Percentiles rank a stretch among this genome's conserved stretches.
Conservation (phyloP, 2,888 invertebrate genomes). For the Parasteatoda lunata region DNA sequence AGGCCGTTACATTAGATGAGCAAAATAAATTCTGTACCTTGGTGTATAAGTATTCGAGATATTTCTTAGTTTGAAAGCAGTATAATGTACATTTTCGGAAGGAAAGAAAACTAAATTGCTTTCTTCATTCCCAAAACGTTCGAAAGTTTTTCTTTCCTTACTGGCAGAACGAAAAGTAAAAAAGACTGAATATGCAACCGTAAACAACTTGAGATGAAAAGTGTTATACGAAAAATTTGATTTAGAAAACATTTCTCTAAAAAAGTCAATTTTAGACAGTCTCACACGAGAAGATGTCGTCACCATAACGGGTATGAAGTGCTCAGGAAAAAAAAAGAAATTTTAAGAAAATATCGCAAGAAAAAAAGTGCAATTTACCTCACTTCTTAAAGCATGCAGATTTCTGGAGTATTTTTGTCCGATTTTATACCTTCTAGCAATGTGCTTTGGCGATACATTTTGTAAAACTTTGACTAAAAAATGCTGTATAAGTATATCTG, state of each 20-base stretch:
- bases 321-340: not conserved
- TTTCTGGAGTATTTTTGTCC: conserved; percentile 10
- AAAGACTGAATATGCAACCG: too few species aligned
- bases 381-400: conserved; percentile 13
- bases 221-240: not conserved
- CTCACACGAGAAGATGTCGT: not conserved
- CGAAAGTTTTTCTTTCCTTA: too few species aligned
- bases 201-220: not conserved
- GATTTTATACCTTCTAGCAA: conserved; percentile 20
- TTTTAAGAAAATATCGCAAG: conserved; percentile 20
- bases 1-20: too few species aligned
- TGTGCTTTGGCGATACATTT: conserved; percentile 28
- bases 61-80: too few species aligned
- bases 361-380: conserved; percentile 12
- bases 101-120: too few species aligned
- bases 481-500: not conserved
- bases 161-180: too few species aligned
- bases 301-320: not conserved
- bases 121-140: too few species aligned
- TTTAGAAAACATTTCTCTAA: not conserved
- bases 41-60: too few species aligned
- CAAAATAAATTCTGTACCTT: too few species aligned
- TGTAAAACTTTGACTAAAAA: conserved; percentile 10
- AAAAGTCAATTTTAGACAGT: conserved; percentile 21
- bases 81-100: too few species aligned